Percentiles rank a stretch among this genome's conserved stretches.
These are phyloP conservation scores for Ophiodon elongatus DNA, from an alignment of 2,113 vertebrate genomes.

Conservation along the genomic window DNA sequence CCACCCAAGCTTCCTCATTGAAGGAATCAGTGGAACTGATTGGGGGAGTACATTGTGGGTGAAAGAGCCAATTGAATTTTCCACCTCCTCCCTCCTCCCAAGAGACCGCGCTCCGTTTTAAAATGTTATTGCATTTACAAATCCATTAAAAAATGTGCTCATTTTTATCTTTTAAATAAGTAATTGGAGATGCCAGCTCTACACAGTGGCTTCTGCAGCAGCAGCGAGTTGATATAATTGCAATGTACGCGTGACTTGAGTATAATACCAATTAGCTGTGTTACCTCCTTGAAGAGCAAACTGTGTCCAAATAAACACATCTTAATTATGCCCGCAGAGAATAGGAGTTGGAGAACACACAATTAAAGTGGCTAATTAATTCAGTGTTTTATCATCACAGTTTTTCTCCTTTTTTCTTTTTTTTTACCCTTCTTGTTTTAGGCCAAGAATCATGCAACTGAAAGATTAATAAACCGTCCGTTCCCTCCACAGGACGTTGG, in stretches of 20 bases:
- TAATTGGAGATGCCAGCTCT: conserved; percentile 70
- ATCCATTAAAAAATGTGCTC: conserved; percentile 72
- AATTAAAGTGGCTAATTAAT: conserved; percentile 81
- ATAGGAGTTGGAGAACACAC: conserved; percentile 77
- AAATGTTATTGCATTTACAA: conserved; percentile 73
- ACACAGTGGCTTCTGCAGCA: conserved; percentile 48
- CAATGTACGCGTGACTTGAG: conserved; percentile 69
- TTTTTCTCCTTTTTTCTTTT: conserved; percentile 11
- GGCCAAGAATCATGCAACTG: conserved; percentile 62
- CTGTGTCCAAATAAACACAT: conserved; percentile 83
- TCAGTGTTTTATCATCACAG: conserved; percentile 71
- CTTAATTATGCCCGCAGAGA: conserved; percentile 81
- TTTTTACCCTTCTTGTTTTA: conserved; percentile 33
- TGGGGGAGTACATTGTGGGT: conserved; percentile 34
- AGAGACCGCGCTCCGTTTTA: conserved; percentile 37
- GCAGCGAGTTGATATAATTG: conserved; percentile 73
- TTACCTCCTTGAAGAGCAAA: conserved; percentile 81
- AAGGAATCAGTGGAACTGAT: conserved; percentile 47
- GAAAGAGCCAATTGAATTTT: conserved; percentile 55
- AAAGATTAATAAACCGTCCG: conserved; percentile 57
- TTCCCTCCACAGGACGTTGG: conserved; percentile 47
- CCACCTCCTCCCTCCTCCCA: conserved; percentile 25
- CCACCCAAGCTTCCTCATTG: conserved; percentile 28
- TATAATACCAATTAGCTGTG: conserved; percentile 81
- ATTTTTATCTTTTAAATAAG: conserved; percentile 74